These are phyloP conservation scores for Ceratoteleas bidentatus DNA, from an alignment of 1,140 invertebrate species.

Conservation along the genomic window DNA sequence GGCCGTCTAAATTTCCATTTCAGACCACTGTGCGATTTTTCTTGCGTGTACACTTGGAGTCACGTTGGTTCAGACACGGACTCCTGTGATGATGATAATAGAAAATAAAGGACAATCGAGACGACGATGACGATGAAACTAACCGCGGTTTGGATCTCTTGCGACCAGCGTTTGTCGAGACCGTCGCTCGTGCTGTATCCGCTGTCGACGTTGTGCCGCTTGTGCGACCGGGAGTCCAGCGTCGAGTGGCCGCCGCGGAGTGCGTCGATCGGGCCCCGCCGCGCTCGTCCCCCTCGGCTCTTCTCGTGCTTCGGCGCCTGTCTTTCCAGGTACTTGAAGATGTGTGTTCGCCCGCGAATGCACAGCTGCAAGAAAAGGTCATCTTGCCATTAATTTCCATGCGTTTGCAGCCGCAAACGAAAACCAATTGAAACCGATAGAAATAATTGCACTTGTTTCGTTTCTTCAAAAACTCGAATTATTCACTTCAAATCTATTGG, in stretches of 20 bases:
- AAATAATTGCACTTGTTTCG: no score
- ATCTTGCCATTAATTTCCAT: no score
- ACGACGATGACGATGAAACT: conserved; percentile 65
- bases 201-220: conserved; percentile 91
- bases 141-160: conserved; percentile 84
- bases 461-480: no score
- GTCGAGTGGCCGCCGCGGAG: conserved; percentile 83
- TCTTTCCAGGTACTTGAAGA: conserved; percentile 96
- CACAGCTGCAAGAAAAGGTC: conserved; percentile 82
- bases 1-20: no score
- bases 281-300: conserved; percentile 75
- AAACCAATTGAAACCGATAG: no score
- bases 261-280: conserved; percentile 76
- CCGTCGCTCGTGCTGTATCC: conserved; percentile 92
- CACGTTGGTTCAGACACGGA: conserved; percentile 2
- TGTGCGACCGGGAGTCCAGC: conserved; percentile 77
- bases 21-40: no score
- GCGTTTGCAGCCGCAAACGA: no score
- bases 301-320: conserved; percentile 88
- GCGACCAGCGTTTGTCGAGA: conserved; percentile 92
- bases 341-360: conserved; percentile 94
- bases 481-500: no score
- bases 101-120: conserved; percentile 25
- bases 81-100: conserved; percentile 3
- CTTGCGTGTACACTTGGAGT: not conserved